Evolutionary conservation across 2,888 invertebrate genomes (phyloP).

Genomic region (Macrophya alboannulata): DNA sequence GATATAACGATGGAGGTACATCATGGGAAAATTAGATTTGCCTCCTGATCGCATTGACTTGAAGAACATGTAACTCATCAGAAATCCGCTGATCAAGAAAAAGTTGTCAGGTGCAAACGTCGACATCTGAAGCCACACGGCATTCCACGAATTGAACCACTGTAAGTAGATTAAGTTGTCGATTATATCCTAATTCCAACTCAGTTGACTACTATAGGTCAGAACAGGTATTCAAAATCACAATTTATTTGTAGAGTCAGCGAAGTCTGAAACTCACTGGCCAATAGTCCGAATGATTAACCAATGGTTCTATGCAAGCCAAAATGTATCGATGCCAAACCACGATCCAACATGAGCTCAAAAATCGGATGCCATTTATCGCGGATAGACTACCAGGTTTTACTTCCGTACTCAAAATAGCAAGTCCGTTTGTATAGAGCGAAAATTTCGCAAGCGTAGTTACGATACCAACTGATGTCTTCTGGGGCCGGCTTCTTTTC

Average conservation of each 20-base stretch:
- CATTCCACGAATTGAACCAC: conserved; percentile 76
- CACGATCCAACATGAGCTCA: conserved; percentile 81
- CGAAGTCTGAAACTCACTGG: neutral
- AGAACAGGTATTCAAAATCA: neutral
- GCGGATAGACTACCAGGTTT: conserved; percentile 73
- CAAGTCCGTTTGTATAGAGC: conserved; percentile 75
- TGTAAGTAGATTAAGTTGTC: conserved; percentile 61
- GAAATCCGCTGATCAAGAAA: conserved; percentile 80
- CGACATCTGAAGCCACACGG: conserved; percentile 73
- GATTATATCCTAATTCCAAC: neutral
- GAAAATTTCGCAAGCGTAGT: conserved; percentile 76
- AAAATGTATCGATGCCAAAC: conserved; percentile 60
- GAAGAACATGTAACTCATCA: conserved; percentile 77
- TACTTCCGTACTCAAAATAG: conserved; percentile 73
- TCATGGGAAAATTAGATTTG: conserved; percentile 76
- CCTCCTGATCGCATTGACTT: conserved; percentile 73
- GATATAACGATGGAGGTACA: conserved; percentile 79
- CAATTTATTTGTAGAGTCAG: neutral
- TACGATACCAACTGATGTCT: neutral
- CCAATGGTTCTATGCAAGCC: neutral
- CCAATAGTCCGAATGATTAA: neutral
- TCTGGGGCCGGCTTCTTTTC: neutral
- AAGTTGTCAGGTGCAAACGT: conserved; percentile 73
- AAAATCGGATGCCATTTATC: conserved; percentile 81
- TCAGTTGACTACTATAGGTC: too few relatives aligned